phyloP scores from a whole-genome alignment of 2,113 vertebrate genomes.

The Monarcha castaneiventris region DNA sequence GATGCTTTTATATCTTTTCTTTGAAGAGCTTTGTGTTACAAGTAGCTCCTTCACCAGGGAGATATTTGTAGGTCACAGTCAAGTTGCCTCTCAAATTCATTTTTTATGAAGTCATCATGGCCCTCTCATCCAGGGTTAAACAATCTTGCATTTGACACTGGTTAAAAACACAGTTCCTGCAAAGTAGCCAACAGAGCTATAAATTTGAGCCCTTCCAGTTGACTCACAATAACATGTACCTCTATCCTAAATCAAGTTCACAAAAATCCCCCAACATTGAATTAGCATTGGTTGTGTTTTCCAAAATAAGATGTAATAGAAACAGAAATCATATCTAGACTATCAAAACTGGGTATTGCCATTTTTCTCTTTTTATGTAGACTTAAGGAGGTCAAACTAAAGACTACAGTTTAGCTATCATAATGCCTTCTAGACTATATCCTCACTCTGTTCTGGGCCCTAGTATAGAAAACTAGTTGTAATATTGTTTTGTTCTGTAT shows the following conservation, averaged over 20 bases:
- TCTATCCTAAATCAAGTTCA: not conserved
- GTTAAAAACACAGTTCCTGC: not conserved
- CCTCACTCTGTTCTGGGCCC: not conserved
- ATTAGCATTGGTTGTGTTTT: not conserved
- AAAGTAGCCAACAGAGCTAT: not conserved
- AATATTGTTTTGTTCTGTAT: not conserved
- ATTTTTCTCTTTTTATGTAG: not conserved
- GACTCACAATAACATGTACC: not conserved
- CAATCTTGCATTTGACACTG: not conserved
- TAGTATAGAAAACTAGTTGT: not conserved
- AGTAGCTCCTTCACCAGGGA: not conserved
- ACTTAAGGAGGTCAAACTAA: not conserved
- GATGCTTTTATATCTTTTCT: not conserved
- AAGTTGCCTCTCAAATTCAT: not conserved
- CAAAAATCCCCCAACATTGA: not conserved
- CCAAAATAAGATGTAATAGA: not conserved
- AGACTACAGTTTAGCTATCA: not conserved
- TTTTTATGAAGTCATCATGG: not conserved
- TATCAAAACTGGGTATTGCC: not conserved
- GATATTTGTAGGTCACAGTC: not conserved
- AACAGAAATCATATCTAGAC: not conserved
- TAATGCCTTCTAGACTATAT: not conserved
- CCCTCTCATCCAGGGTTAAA: not conserved
- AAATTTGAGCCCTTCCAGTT: not conserved
- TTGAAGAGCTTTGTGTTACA: not conserved